Evolutionary conservation across 2,113 vertebrate species (phyloP), one percentile per base, ranked within the genome.

Genomic region (Malaclemys terrapin): DNA sequence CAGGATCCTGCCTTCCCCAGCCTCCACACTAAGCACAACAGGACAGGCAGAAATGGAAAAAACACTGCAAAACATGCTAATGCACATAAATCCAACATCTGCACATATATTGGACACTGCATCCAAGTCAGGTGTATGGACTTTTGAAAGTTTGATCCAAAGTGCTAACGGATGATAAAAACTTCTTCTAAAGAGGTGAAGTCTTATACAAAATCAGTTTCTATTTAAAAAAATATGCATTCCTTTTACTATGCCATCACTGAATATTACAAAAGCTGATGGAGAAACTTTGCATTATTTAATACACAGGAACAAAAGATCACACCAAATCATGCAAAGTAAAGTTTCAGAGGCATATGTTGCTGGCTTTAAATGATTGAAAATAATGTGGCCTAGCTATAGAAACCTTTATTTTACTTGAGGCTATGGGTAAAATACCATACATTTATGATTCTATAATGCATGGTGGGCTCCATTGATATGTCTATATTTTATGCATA

Each of bases 401-500:
- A 93, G 69, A 93, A 91, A 78, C 1, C 47, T 93, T 84, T 91
- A 4, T 42, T 93, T 42, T 96, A 91, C 49, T 88, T 91, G 82
- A 85, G 84, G 81, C 47, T 83, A 89, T 87, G 87, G 10, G 42
- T 72, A 38, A 88, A 89, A 91, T 81, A 42, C 65, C 80, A 84
- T 38, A 94, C 42, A 75, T 82, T 88, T 88, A 95, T 82, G 79
- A 86, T 92, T 95, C 82, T 52, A 69, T 76, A 88, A 96, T 88
- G 53, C 38, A 59, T 19, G 8, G 25, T 87, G 87, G 76, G 24
- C 84, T 96, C 47, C 80, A 42, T 42, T 80, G 75, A 17, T 93
- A 87, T 9, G 94, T 97, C 96, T 93, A 53, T 93, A 91, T 94
- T 97, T 97, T 91, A 88, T 88, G 84, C 31, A 0, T 80, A 88